phyloP scores from a whole-genome alignment of 2,113 vertebrate species.

The Mirza zaza region DNA sequence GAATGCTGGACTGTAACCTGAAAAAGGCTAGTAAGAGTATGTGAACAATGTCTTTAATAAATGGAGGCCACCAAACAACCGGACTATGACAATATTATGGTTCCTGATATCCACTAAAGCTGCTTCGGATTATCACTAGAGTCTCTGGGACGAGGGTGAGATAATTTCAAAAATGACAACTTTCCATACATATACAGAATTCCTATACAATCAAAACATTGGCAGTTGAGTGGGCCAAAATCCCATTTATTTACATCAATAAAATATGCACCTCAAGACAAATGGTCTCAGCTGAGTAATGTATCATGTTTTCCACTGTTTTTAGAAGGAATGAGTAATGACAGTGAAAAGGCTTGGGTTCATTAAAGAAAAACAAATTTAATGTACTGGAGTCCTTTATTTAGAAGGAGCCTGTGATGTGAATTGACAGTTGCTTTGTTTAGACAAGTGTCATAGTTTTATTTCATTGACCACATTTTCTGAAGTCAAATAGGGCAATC shows the following conservation, averaged over 20 bases:
- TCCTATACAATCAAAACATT: constrained; percentile 82
- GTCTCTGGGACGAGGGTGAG: background rate
- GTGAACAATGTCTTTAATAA: background rate
- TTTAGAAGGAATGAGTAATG: constrained; percentile 84
- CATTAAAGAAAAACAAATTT: constrained; percentile 86
- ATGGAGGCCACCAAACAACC: background rate
- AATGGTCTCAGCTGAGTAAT: constrained; percentile 78
- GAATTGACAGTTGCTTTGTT: constrained; percentile 84
- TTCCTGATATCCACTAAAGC: background rate
- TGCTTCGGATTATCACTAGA: background rate
- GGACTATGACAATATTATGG: background rate
- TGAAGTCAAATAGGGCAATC: constrained; percentile 73
- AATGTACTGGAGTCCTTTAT: constrained; percentile 75
- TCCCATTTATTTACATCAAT: constrained; percentile 84
- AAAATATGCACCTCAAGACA: constrained; percentile 82
- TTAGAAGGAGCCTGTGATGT: constrained; percentile 81
- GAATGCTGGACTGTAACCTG: background rate
- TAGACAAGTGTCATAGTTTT: constrained; percentile 84
- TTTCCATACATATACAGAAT: constrained; percentile 74
- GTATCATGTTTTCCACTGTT: constrained; percentile 79
- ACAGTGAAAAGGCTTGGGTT: constrained; percentile 79
- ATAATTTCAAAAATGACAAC: constrained; percentile 69
- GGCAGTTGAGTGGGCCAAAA: constrained; percentile 66
- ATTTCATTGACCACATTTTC: constrained; percentile 78
- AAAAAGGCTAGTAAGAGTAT: background rate